These are phyloP conservation scores for Sinodicranocentrus sp. DNA, from an alignment of 2,888 invertebrate genomes.

Conservation along the genomic window DNA sequence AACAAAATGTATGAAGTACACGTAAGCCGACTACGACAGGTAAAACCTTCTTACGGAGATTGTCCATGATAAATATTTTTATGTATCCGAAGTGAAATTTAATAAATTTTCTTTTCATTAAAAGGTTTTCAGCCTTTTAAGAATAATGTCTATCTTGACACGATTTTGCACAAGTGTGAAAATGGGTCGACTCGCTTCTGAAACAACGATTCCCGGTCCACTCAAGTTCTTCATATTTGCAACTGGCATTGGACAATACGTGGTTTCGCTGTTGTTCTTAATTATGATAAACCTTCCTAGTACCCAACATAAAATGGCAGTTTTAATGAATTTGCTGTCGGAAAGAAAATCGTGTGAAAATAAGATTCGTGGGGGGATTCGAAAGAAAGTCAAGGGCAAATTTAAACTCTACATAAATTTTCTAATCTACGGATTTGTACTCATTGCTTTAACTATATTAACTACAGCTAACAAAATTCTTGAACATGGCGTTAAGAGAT, in stretches of 20 bases:
- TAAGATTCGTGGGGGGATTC: too few relatives aligned
- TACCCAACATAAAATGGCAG: background rate
- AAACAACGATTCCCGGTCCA: slow-evolving; percentile 16
- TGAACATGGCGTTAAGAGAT: too few relatives aligned
- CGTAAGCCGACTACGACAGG: background rate
- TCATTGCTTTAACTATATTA: background rate
- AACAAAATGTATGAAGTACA: background rate
- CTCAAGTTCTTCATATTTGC: background rate
- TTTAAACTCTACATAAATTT: background rate
- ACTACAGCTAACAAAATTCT: too few relatives aligned
- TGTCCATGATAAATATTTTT: background rate
- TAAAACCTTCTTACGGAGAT: background rate
- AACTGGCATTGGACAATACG: background rate
- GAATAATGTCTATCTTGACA: background rate
- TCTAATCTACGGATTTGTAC: background rate
- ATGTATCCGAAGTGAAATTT: background rate
- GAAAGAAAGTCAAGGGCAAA: background rate
- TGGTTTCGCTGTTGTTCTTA: background rate
- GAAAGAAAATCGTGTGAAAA: background rate
- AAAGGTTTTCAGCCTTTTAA: slow-evolving; percentile 5
- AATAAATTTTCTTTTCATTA: background rate
- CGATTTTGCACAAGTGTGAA: background rate
- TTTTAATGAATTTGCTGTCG: slow-evolving; percentile 1
- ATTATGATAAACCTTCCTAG: background rate
- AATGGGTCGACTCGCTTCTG: background rate